Conservation (phyloP, 2,113 vertebrate species). For the Brienomyrus brachyistius region DNA sequence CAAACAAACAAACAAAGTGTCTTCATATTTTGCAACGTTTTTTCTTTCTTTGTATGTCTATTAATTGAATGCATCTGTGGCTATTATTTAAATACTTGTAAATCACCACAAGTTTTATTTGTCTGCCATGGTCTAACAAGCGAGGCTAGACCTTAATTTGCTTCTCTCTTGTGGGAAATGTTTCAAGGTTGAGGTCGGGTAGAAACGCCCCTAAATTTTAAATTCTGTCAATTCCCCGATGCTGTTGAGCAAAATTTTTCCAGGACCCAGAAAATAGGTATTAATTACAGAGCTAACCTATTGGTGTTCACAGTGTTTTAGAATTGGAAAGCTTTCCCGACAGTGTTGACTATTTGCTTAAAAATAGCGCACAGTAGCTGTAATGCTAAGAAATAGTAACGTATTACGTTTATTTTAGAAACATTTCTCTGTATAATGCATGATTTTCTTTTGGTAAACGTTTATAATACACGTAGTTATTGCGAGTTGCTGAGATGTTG, state of each 20-base stretch:
- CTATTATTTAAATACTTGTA: constrained; percentile 18
- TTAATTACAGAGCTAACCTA: background rate
- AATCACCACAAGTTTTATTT: constrained; percentile 13
- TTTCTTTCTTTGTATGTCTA: background rate
- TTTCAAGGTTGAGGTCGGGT: constrained; percentile 12
- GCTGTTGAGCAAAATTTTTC: background rate
- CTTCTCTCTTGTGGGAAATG: constrained; percentile 10
- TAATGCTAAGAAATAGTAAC: background rate
- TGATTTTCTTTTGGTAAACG: background rate
- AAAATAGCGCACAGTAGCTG: background rate
- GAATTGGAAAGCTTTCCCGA: background rate
- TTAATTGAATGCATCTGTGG: background rate
- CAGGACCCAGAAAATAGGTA: background rate
- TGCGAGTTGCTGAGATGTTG: background rate
- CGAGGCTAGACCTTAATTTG: constrained; percentile 15
- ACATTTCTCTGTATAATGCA: background rate
- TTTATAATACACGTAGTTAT: background rate
- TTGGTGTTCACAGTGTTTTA: background rate
- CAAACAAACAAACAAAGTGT: background rate
- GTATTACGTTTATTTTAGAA: background rate
- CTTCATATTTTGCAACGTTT: background rate
- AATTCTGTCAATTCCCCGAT: background rate
- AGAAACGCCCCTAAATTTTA: constrained; percentile 15
- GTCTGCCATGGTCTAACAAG: constrained; percentile 1
- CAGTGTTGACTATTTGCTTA: background rate